Evolutionary conservation across 2,113 vertebrate genomes (phyloP).

Genomic region (Paradoxurus hermaphroditus): DNA sequence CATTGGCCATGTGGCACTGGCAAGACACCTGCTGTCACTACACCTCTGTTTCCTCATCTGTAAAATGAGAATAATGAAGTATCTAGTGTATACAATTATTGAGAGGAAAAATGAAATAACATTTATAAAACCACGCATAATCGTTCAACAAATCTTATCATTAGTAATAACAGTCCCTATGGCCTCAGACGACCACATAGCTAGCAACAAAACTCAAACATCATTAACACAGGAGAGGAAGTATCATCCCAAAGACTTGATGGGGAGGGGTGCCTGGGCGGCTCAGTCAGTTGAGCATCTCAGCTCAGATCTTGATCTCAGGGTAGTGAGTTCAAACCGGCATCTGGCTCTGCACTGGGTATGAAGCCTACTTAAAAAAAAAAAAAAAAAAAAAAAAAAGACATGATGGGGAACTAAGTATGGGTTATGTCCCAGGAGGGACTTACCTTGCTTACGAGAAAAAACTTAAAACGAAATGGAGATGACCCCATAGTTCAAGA

Average conservation of each 20-base stretch:
- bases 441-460: not conserved
- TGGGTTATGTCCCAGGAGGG: not conserved
- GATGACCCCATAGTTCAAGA: not conserved
- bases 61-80: not conserved
- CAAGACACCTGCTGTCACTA: not conserved
- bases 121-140: not conserved
- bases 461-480: not conserved
- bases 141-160: not conserved
- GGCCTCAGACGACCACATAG: not conserved
- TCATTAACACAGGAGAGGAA: not conserved
- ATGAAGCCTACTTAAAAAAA: too few species aligned
- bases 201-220: not conserved
- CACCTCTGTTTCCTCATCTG: not conserved
- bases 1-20: not conserved
- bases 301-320: too few species aligned
- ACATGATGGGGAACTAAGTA: not conserved
- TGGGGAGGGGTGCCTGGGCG: not conserved
- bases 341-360: too few species aligned
- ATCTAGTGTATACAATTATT: not conserved
- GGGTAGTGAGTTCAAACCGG: too few species aligned
- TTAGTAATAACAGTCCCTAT: not conserved
- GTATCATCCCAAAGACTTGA: not conserved
- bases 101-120: not conserved
- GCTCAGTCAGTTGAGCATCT: too few species aligned
- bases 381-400: not conserved